Conservation (phyloP, 2,797 vertebrate species). For the Mus spretus region DNA sequence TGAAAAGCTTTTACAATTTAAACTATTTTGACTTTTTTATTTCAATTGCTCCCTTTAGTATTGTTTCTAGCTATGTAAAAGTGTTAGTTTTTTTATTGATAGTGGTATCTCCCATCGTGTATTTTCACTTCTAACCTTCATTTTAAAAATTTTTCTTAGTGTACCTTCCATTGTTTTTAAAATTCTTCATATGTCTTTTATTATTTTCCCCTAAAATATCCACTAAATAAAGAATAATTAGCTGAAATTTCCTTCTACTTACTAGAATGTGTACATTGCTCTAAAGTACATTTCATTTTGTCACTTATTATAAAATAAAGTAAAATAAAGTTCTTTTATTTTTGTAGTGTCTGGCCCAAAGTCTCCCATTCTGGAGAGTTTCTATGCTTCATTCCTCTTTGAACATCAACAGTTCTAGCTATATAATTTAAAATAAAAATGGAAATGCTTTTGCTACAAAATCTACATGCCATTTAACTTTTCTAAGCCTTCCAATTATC, state of each 20-base stretch:
- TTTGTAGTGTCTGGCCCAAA: neutral
- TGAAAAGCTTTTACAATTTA: constrained; percentile 5
- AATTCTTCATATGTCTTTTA: neutral
- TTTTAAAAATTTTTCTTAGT: constrained; percentile 8
- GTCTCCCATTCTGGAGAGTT: neutral
- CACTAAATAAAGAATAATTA: neutral
- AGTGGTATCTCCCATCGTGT: neutral
- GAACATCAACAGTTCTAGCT: neutral
- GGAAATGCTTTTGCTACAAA: neutral
- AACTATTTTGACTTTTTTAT: constrained; percentile 27
- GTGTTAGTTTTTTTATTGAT: neutral
- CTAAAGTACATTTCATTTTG: neutral
- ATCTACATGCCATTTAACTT: neutral
- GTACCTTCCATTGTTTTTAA: neutral
- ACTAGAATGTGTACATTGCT: neutral
- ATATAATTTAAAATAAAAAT: constrained; percentile 44
- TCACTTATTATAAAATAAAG: constrained; percentile 26
- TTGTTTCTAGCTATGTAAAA: neutral
- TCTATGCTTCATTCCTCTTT: neutral
- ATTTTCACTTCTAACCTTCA: neutral
- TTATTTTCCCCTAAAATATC: neutral
- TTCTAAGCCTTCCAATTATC: neutral
- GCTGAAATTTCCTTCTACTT: constrained; percentile 33
- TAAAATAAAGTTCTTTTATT: neutral
- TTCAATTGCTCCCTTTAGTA: constrained; percentile 12